Conservation (phyloP, 2,113 vertebrate genomes). For the Lichenostomus cassidix region DNA sequence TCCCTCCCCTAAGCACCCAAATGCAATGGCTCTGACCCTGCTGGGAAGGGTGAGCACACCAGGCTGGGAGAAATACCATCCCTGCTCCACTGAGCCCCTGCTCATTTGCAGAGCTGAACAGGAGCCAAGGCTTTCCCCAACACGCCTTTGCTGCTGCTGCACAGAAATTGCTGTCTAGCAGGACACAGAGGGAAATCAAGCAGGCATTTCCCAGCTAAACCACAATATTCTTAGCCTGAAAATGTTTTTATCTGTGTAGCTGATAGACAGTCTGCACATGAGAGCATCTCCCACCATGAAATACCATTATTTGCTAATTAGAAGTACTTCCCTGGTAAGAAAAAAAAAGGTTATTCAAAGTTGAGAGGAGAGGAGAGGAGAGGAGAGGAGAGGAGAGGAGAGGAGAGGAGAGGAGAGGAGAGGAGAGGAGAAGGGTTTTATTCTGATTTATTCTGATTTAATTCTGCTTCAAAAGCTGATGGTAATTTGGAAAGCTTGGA, state of each 20-base stretch:
- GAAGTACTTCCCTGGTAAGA: background rate
- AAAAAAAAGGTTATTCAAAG: background rate
- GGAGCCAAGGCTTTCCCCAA: background rate
- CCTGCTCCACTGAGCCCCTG: background rate
- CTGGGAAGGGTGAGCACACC: background rate
- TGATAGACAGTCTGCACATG: background rate
- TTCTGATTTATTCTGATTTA: background rate
- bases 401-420: no score
- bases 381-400: no score
- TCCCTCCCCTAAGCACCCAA: background rate
- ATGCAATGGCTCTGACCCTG: background rate
- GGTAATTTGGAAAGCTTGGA: background rate
- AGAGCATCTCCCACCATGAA: background rate
- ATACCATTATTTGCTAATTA: background rate
- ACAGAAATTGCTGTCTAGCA: background rate
- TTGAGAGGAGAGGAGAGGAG: background rate
- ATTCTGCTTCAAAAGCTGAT: background rate
- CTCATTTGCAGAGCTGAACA: background rate
- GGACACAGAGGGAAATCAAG: background rate
- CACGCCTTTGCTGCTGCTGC: background rate
- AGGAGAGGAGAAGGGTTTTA: no score
- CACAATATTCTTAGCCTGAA: background rate
- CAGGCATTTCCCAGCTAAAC: background rate
- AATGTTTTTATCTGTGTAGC: background rate
- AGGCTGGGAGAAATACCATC: background rate